Evolutionary conservation across 2,888 invertebrate species (phyloP).

Genomic region (Cerastoderma edule): DNA sequence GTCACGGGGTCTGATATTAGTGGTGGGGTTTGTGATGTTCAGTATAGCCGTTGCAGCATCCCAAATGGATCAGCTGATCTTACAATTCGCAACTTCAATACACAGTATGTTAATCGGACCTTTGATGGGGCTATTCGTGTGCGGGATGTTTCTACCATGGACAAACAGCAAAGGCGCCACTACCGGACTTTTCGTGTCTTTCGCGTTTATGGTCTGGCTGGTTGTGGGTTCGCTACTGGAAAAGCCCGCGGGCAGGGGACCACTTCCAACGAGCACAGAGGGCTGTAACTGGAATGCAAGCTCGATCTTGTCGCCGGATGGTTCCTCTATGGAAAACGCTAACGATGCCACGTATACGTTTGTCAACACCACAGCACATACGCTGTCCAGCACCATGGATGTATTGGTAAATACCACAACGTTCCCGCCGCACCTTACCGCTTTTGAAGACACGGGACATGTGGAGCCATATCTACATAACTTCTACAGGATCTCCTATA

Average conservation of each 20-base stretch:
- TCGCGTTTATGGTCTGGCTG: constrained; percentile 58
- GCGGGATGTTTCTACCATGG: constrained; percentile 85
- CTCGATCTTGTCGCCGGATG: constrained; percentile 5
- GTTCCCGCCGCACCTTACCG: not conserved
- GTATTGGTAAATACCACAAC: constrained; percentile 1
- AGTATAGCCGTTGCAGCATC: constrained; percentile 50
- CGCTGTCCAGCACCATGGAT: not conserved
- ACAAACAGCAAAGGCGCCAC: constrained; percentile 68
- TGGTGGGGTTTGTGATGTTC: constrained; percentile 48
- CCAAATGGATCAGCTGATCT: constrained; percentile 65
- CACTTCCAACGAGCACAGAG: constrained; percentile 27
- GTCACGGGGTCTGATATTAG: constrained; percentile 42
- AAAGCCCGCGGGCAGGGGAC: constrained; percentile 28
- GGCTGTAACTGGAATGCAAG: constrained; percentile 45
- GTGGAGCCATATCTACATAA: constrained; percentile 34
- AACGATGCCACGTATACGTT: not conserved
- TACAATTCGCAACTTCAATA: constrained; percentile 73
- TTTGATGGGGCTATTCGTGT: constrained; percentile 74
- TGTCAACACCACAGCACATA: constrained; percentile 1
- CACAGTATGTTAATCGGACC: constrained; percentile 79
- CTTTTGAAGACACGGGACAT: constrained; percentile 8
- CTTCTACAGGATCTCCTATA: constrained; percentile 25
- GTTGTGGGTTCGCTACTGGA: constrained; percentile 47
- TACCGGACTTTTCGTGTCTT: constrained; percentile 40
- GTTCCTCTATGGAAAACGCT: not conserved